Evolutionary conservation across 1,140 invertebrate genomes (phyloP), one percentile per base, ranked within the genome.

Genomic region (Panagrolaimus sp.): DNA sequence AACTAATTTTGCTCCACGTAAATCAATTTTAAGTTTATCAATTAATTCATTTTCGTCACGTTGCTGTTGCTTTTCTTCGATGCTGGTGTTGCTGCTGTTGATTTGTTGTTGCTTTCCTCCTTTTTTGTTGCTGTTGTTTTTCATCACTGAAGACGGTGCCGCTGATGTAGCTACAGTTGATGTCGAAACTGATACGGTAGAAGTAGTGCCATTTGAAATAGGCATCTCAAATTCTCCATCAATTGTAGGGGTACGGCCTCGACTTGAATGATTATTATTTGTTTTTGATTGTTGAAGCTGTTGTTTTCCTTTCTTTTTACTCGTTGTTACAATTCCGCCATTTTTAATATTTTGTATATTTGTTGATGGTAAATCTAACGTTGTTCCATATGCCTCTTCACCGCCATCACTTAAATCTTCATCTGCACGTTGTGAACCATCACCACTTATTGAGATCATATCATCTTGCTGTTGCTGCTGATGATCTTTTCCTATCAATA

Each of bases 221-320:
- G 14, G 13, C n/a, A 57, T 27, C 27, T 57, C 51, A 25, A 25
- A 57, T 57, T 57, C 51, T 5, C 20, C 51, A 11, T 57, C 51
- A 20, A 57, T n/a, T 25, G 51, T 57, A 20, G 27, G 27, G 20
- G 51, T 57, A 11, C 20, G 51, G 27, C 51, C 20, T 38, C 31
- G 31, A 38, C 31, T 38, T n/a, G n/a, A n/a, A 7, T 38, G 2
- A 38, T 38, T 38, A 38, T 38, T 57, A 16, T 4, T 13, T 27
- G 51, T 57, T 27, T 57, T 13, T 27, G 20, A 11, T 57, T 57
- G 51, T 25, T 57, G 20, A 11, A 20, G 51, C 11, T n/a, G 20
- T 27, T 13, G n/a, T 20, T 57, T 57, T 57, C 51, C 51, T 57
- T 57, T 57, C 51, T 57, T 57, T 27, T 57, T 57, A 20, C 51